These are phyloP conservation scores for Festucalex cinctus DNA, from an alignment of 2,113 vertebrate species.

Conservation along the genomic window DNA sequence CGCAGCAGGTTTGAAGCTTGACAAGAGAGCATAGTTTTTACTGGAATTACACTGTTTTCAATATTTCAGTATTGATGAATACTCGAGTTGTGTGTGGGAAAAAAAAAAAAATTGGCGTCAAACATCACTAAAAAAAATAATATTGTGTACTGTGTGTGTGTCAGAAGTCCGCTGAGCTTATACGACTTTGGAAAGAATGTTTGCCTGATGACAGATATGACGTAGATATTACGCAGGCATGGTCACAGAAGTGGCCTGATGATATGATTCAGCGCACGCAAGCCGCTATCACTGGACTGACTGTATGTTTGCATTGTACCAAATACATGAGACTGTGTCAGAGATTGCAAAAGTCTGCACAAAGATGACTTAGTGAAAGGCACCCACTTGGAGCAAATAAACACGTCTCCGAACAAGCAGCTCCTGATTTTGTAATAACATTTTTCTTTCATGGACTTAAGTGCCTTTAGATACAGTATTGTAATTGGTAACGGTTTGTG, in stretches of 20 bases:
- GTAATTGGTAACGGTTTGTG: not conserved
- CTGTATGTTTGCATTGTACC: not conserved
- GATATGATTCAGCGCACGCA: slow-evolving; percentile 1
- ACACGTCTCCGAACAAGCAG: not conserved
- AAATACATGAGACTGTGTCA: not conserved
- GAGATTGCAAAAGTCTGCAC: not conserved
- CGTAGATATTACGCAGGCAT: not conserved
- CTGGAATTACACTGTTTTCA: not conserved
- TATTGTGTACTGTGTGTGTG: not conserved
- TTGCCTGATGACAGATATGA: not conserved
- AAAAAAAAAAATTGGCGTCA: too few relatives aligned
- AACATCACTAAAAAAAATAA: too few relatives aligned
- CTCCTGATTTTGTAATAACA: not conserved
- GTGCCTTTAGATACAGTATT: too few relatives aligned
- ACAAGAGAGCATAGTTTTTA: too few relatives aligned
- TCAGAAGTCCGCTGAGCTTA: not conserved
- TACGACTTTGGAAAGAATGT: slow-evolving; percentile 21
- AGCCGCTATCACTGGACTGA: not conserved
- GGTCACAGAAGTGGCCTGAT: not conserved
- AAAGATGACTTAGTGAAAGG: not conserved
- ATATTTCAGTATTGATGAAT: not conserved
- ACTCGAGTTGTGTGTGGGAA: too few relatives aligned
- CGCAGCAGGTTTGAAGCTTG: too few relatives aligned
- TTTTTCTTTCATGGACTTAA: too few relatives aligned
- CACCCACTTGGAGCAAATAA: not conserved